A percentile compares a stretch with the other conserved stretches of the same genome.
These are phyloP conservation scores for Nymphicus hollandicus DNA, from an alignment of 2,113 vertebrate species.

Conservation along the genomic window DNA sequence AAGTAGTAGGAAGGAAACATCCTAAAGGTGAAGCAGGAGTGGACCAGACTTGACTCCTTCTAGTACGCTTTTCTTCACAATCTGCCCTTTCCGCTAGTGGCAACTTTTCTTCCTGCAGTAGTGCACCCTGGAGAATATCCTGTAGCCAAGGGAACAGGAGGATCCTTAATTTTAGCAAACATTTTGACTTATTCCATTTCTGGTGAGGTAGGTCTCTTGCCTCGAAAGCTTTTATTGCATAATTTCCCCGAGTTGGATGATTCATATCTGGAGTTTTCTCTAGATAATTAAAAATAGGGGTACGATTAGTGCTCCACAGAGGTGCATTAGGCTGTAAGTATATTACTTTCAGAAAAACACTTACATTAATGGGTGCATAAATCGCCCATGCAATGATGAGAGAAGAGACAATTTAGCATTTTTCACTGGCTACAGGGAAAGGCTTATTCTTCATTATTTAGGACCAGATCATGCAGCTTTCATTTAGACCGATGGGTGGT, in stretches of 20 bases:
- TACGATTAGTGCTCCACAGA: slow-evolving; percentile 47
- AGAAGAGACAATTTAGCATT: slow-evolving; percentile 9
- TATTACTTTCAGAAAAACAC: slow-evolving; percentile 52
- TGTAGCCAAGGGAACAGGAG: background rate
- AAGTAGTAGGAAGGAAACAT: background rate
- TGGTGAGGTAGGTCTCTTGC: background rate
- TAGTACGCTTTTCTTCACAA: background rate
- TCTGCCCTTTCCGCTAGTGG: background rate
- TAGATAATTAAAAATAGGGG: slow-evolving; percentile 42
- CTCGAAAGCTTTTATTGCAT: slow-evolving; percentile 50
- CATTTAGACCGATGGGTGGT: background rate
- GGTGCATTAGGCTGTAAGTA: slow-evolving; percentile 45
- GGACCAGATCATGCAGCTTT: background rate
- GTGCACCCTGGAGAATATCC: background rate
- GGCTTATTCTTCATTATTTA: background rate
- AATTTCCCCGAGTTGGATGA: background rate
- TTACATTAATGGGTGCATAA: slow-evolving; percentile 54
- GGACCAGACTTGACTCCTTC: background rate
- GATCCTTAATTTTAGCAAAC: slow-evolving; percentile 4
- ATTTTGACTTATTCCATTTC: slow-evolving; percentile 1
- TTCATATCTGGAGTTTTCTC: slow-evolving; percentile 58
- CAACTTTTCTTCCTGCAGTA: background rate
- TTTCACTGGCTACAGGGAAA: slow-evolving; percentile 14
- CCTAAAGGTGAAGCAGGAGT: background rate
- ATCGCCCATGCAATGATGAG: slow-evolving; percentile 21